Base-by-base conservation (phyloP, 2,113 vertebrate species). In the Bucco capensis region DNA sequence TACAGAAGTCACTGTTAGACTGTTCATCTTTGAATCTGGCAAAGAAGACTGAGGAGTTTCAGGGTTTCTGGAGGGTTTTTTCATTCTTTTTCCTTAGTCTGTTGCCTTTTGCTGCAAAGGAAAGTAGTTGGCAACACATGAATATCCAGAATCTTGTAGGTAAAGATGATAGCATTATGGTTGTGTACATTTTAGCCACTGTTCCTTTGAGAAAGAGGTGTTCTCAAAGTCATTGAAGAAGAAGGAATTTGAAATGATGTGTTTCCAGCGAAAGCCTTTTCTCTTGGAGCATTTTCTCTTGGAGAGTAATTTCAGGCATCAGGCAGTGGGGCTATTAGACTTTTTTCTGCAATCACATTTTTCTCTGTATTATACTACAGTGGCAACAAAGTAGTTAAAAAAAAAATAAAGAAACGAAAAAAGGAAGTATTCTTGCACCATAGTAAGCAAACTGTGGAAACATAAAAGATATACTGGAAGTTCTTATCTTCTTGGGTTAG, bases 201-300 rank as follows among this genome's bases (percentile, higher is more conserved):
- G 49, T 61, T 58, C 74, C 86, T 92, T 89, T 88, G 60, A 95
- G 79, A 84, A 84, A 42, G 69, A 94, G 15, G 22, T 30, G 40
- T 78, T 46, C 91, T 95, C 86, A 61, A 35, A 91, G 81, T 86
- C 77, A 84, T 58, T 90, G 89, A 86, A 91, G 76, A 95, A 88
- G 84, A 84, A 95, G 38, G 24, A 60, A 87, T 56, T 69, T 76
- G 78, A 95, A 92, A 95, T 84, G 0, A 80, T 53, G 56, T 92
- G 47, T 83, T 91, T 92, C n/a, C 65, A 72, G 57, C 57, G 40
- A 82, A 83, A 51, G 44, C 47, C n/a, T 85, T 56, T 90, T 91
- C 70, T 82, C 73, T 83, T 90, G 84, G 76, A 92, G 76, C n/a
- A n/a, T 85, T 56, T 90, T 91, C 70, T 82, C 73, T 83, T 90